Base-by-base conservation (phyloP, 1,140 invertebrate genomes). In the Camponotus pennsylvanicus region DNA sequence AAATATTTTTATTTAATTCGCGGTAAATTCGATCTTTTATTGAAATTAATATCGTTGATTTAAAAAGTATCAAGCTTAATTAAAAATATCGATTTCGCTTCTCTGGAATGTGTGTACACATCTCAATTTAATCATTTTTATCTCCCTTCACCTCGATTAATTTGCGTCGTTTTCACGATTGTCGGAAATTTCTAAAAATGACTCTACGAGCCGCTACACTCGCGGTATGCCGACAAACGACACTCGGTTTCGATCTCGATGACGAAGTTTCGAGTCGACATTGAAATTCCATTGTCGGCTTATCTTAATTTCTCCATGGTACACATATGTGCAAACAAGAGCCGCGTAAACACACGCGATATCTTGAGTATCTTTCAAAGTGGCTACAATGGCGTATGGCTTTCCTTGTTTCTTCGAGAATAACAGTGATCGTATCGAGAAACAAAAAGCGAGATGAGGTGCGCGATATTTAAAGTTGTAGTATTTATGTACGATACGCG, bases 271-370 rank as follows among this genome's bases (percentile, higher is more conserved):
- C n/a, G 15, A 27, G 37, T 86, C 52, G 87, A 5, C 76, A 86
- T 88, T 88, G 87, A 80, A 82, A 88, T 88, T 79, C 84, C 87
- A 79, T 32, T 61, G 45, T 66, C 67, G 59, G 5, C 27, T 88
- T 88, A 88, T 88, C 80, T 77, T 21, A 70, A 79, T 75, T 88
- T 55, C 49, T 64, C 18, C 13, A 37, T 8, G 49, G 67, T 21
- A 64, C 45, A 64, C 70, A 75, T 67, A 64, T 87, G 86, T 57
- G 86, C 66, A 87, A 89, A 87, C 52, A 85, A 79, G 67, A 52
- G 18, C 34, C 52, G 27, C 37, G 55, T 11, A 21, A 75, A 63
- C 37, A 87, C 42, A 21, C 49, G 11, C 42, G 27, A 21, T 4
- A 52, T 52, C 9, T 18, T 32, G 67, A 45, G 13, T 61, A 55